Percentiles rank a stretch among this genome's conserved stretches.
These are phyloP conservation scores for Todiramphus saurophagus DNA, from an alignment of 2,113 vertebrate genomes.

Conservation along the genomic window DNA sequence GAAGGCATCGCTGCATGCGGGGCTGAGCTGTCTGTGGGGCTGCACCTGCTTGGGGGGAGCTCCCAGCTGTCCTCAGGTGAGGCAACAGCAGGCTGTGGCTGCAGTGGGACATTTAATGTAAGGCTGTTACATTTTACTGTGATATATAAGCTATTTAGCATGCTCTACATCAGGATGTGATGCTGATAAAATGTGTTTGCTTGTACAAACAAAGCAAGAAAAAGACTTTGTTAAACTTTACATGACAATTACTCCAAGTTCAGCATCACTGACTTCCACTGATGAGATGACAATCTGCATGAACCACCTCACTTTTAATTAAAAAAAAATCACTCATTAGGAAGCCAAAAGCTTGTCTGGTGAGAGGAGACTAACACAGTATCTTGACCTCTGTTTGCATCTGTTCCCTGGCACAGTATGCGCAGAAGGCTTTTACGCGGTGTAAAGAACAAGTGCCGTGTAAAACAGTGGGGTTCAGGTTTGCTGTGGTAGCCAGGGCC, in stretches of 20 bases:
- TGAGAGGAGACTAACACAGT: neutral
- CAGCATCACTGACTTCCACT: neutral
- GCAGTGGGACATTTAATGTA: neutral
- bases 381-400: neutral
- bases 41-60: neutral
- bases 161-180: neutral
- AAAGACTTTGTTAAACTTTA: neutral
- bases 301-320: neutral
- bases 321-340: neutral
- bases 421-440: neutral
- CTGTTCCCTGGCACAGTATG: neutral
- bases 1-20: neutral
- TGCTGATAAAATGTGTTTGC: neutral
- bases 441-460: neutral
- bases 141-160: neutral
- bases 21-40: neutral
- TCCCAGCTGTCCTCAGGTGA: neutral
- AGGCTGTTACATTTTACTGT: neutral
- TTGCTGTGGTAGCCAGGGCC: neutral
- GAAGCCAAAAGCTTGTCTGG: neutral
- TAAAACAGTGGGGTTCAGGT: neutral
- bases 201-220: neutral
- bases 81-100: neutral
- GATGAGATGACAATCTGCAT: neutral
- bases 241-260: neutral